A percentile compares a stretch with the other conserved stretches of the same genome.
Conservation (phyloP, 2,888 invertebrate species). For the Electrophaes corylata region DNA sequence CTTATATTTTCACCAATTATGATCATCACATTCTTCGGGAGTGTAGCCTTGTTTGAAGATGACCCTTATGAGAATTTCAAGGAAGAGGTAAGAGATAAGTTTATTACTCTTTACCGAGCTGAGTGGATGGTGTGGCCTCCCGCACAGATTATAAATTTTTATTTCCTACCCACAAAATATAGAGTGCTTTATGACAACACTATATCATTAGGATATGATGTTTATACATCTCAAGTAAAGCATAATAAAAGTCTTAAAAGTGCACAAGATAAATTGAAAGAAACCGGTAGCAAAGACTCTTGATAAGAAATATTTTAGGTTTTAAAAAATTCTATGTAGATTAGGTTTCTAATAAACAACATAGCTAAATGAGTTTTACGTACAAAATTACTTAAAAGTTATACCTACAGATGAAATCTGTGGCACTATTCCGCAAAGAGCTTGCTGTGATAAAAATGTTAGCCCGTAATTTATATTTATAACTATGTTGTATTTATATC, state of each 20-base stretch:
- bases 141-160: constrained; percentile 96
- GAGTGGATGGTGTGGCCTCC: constrained; percentile 98
- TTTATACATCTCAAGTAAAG: constrained; percentile 94
- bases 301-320: constrained; percentile 22
- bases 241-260: constrained; percentile 70
- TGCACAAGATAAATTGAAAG: constrained; percentile 11
- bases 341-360: constrained; percentile 13
- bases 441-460: constrained; percentile 63
- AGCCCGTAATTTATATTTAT: constrained; percentile 36
- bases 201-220: constrained; percentile 94
- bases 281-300: constrained; percentile 10
- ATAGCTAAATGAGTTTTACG: constrained; percentile 25
- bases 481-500: constrained; percentile 36
- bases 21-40: constrained; percentile 92
- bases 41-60: constrained; percentile 90
- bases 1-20: constrained; percentile 93
- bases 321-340: constrained; percentile 7
- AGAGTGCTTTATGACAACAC: constrained; percentile 95
- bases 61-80: constrained; percentile 86
- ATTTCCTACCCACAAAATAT: constrained; percentile 92
- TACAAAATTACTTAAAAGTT: constrained; percentile 14
- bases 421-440: constrained; percentile 43
- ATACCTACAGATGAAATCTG: constrained; percentile 36
- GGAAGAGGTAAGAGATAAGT: constrained; percentile 89
- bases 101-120: constrained; percentile 90